Evolutionary conservation across 2,888 invertebrate genomes (phyloP), one percentile per base, ranked within the genome.

Genomic region (Sminthurides aquaticus): DNA sequence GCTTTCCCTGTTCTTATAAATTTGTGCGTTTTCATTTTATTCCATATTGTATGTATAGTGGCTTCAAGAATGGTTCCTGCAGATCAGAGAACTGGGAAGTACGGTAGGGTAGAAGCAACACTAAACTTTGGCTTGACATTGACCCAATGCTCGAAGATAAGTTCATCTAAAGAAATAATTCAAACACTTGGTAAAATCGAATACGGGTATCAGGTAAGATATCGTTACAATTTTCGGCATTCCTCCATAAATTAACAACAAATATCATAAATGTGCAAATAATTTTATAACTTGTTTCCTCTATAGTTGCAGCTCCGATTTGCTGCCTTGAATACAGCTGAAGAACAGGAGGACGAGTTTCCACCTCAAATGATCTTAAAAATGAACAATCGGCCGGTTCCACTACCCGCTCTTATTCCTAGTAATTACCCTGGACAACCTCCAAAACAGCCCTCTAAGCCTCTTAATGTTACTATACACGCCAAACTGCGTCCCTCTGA

Each of bases 351-450:
- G 76, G 96, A 97, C 78, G 89, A 87, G 77, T 95, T 96, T 80
- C 97, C 96, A 68, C 91, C 94, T 55, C 91, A 88, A 77, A 87
- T 95, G 76, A 86, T 85, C 77, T 91, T 96, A 57, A 91, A 94
- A 84, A 88, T 96, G 68, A 95, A 96, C 80, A 88, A 89, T 76
- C 93, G 93, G 82, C 82, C 89, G 77, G 91, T 91, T 76, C 89
- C 89, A 67, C 81, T 96, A 76, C 96, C 96, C 71, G 93, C 60
- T 26, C 91, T 92, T 66, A 93, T 97, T 79, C 96, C 97, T 61
- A 95, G 96, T 66, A 97, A 96, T 81, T 94, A 96, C 77, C 96
- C 94, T 2, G 94, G 94, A 25, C 92, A 92, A 11, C 97, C 97
- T 78, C 92, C 97, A 60, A 96, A 95, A 80, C 85, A 98, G 73